Conservation (phyloP, 1,140 invertebrate genomes). For the Drosophila kepulauana region DNA sequence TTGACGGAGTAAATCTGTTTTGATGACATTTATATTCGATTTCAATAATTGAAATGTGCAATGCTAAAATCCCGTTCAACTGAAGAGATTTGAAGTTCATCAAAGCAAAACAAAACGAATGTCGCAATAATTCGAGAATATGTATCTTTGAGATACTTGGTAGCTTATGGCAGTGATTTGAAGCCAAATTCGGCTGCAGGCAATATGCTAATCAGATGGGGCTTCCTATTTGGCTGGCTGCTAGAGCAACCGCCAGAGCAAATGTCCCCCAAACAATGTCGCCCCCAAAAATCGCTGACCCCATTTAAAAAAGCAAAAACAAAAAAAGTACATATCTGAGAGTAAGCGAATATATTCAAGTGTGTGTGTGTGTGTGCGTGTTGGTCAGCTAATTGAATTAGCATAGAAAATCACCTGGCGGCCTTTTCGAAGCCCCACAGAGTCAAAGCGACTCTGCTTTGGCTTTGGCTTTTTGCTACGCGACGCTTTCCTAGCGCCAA, state of each 20-base stretch:
- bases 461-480: constrained; percentile 9
- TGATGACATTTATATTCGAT: too few relatives aligned
- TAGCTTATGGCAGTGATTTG: not conserved
- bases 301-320: constrained; percentile 48
- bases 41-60: too few relatives aligned
- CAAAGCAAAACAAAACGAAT: too few relatives aligned
- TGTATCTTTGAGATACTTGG: constrained; percentile 6
- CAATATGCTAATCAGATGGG: constrained; percentile 29
- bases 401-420: constrained; percentile 47
- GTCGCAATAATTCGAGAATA: not conserved
- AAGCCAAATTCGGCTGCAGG: not conserved
- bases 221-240: constrained; percentile 46
- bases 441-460: constrained; percentile 28
- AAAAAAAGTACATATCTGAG: too few relatives aligned
- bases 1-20: too few relatives aligned
- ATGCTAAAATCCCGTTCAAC: too few relatives aligned
- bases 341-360: not conserved
- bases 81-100: too few relatives aligned
- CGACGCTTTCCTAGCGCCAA: constrained; percentile 51
- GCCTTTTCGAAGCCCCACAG: constrained; percentile 64
- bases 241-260: not conserved
- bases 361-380: not conserved
- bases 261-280: constrained; percentile 54
- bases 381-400: constrained; percentile 68
- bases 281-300: constrained; percentile 75